phyloP scores from a whole-genome alignment of 2,888 invertebrate species.

The Caenorhabditis doughertyi region DNA sequence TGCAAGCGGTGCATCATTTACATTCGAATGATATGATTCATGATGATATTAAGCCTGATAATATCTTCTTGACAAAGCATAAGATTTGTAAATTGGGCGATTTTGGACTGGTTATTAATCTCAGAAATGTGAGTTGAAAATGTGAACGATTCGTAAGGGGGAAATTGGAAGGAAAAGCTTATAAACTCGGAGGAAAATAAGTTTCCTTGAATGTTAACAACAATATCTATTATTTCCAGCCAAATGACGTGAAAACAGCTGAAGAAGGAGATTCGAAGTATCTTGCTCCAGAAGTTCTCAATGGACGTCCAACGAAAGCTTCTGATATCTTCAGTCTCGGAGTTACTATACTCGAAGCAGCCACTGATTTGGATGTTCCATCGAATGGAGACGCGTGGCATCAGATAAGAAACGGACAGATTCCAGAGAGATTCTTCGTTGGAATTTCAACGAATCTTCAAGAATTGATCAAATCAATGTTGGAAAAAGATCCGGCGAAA shows the following conservation, averaged over 20 bases:
- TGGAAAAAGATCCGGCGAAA: conserved; percentile 55
- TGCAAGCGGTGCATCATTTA: conserved; percentile 86
- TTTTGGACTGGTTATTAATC: conserved; percentile 88
- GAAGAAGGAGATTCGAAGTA: conserved; percentile 89
- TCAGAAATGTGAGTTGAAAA: conserved; percentile 84
- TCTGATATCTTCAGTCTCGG: conserved; percentile 87
- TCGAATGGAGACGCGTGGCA: conserved; percentile 88
- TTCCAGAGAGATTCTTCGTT: conserved; percentile 84
- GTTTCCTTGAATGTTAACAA: too few relatives aligned
- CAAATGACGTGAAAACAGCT: conserved; percentile 57
- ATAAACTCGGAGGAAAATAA: too few relatives aligned
- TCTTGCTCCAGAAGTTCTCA: conserved; percentile 88
- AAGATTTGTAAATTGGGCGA: conserved; percentile 88
- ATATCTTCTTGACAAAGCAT: conserved; percentile 87
- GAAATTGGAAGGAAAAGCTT: neutral
- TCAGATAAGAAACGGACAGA: conserved; percentile 85
- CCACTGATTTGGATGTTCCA: conserved; percentile 88
- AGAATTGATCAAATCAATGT: conserved; percentile 67
- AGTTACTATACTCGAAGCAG: conserved; percentile 83
- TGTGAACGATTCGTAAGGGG: too few relatives aligned
- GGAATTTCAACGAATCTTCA: conserved; percentile 64
- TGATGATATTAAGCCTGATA: conserved; percentile 89
- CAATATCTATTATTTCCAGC: conserved; percentile 27
- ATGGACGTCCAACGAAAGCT: conserved; percentile 87
- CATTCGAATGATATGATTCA: conserved; percentile 88